phyloP scores from a whole-genome alignment of 2,888 invertebrate genomes.

The Zaprionus obscuricornis region DNA sequence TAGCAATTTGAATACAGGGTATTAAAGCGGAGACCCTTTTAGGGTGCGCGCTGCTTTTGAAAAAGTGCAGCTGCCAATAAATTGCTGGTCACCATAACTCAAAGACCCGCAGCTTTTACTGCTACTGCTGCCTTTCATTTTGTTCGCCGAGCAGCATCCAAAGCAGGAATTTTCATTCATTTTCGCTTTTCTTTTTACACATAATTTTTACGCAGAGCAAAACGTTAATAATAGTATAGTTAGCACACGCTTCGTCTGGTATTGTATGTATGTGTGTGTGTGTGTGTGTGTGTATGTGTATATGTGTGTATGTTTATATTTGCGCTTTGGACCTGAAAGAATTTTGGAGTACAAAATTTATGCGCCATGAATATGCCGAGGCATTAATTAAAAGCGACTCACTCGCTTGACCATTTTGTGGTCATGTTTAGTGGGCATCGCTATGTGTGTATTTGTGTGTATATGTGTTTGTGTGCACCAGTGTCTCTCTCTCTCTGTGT shows the following conservation, averaged over 20 bases:
- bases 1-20: too few relatives aligned
- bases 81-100: slow-evolving; percentile 30
- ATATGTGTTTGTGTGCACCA: slow-evolving; percentile 3
- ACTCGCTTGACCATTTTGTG: slow-evolving; percentile 55
- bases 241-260: not conserved
- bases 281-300: slow-evolving; percentile 2
- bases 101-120: slow-evolving; percentile 2
- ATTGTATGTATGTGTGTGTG: not conserved
- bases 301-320: slow-evolving; percentile 11
- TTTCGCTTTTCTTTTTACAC: slow-evolving; percentile 24
- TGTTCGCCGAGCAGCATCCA: slow-evolving; percentile 8
- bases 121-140: slow-evolving; percentile 19
- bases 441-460: slow-evolving; percentile 1
- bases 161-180: slow-evolving; percentile 20
- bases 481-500: not conserved
- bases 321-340: slow-evolving; percentile 8
- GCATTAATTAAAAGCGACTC: slow-evolving; percentile 73
- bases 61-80: slow-evolving; percentile 46
- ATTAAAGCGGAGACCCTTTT: slow-evolving; percentile 1
- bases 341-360: slow-evolving; percentile 50
- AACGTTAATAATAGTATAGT: slow-evolving; percentile 34
- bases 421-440: slow-evolving; percentile 42
- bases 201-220: slow-evolving; percentile 34
- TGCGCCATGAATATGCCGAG: slow-evolving; percentile 55
- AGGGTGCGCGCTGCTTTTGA: slow-evolving; percentile 14